phyloP scores from a whole-genome alignment of 2,797 vertebrate genomes.

The Diceros bicornis region DNA sequence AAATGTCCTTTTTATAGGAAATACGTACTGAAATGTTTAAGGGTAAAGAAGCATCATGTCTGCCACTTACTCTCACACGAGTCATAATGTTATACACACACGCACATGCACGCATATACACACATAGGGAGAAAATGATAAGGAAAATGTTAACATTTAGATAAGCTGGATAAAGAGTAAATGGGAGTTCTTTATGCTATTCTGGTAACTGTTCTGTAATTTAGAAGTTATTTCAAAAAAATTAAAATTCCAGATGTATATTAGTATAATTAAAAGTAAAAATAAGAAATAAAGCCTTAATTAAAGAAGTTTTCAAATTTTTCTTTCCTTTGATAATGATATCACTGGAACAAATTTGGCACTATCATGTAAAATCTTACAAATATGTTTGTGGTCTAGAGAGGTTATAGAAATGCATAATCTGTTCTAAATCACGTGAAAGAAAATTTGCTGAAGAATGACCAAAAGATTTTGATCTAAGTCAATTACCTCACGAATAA shows the following conservation, averaged over 20 bases:
- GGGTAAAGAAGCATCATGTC: neutral
- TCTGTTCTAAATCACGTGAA: neutral
- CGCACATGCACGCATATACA: neutral
- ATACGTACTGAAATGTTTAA: neutral
- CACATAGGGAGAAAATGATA: neutral
- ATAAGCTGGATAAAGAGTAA: neutral
- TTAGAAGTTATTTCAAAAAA: neutral
- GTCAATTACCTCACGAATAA: neutral
- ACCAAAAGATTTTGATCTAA: neutral
- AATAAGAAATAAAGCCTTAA: neutral
- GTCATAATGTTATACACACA: neutral
- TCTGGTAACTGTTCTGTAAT: neutral
- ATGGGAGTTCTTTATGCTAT: neutral
- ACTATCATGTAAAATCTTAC: neutral
- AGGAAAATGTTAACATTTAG: neutral
- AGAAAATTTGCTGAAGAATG: neutral
- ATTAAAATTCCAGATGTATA: neutral
- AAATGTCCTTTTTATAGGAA: neutral
- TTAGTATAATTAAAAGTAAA: neutral
- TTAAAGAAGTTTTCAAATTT: neutral
- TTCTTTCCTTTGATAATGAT: neutral
- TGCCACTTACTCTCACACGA: neutral
- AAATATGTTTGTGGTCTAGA: neutral
- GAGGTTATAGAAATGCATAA: neutral
- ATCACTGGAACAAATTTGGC: neutral